A percentile compares a stretch with the other conserved stretches of the same genome.
Conservation (phyloP, 2,113 vertebrate genomes). For the Cryptotis parvus region DNA sequence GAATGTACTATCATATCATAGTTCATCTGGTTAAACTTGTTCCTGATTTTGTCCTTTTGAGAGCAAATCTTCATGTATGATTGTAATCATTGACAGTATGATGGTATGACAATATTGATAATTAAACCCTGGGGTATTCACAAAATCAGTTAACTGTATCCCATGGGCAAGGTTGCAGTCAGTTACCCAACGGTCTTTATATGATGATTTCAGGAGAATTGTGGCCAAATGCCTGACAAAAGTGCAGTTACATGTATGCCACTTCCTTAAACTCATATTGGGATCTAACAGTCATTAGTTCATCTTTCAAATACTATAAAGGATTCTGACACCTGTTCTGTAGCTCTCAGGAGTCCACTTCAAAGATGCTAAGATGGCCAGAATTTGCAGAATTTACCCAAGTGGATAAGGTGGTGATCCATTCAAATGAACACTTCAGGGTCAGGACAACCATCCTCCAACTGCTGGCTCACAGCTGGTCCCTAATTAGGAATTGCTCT, state of each 20-base stretch:
- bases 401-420: background rate
- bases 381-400: background rate
- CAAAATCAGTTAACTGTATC: slow-evolving; percentile 26
- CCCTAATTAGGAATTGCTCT: background rate
- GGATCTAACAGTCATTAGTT: slow-evolving; percentile 10
- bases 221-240: slow-evolving; percentile 1
- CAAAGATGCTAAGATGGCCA: background rate
- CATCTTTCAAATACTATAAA: background rate
- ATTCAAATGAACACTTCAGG: background rate
- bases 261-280: background rate
- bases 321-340: background rate
- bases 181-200: background rate
- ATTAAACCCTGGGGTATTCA: slow-evolving; percentile 10
- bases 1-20: slow-evolving; percentile 26
- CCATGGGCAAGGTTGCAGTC: background rate
- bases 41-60: background rate
- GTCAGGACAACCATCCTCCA: background rate
- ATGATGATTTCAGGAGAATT: background rate
- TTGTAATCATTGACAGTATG: background rate
- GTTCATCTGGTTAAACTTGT: slow-evolving; percentile 49
- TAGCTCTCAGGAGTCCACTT: background rate
- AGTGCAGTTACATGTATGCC: background rate
- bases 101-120: background rate
- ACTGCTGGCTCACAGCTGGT: background rate
- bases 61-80: background rate